Evolutionary conservation across 2,113 vertebrate genomes (phyloP).

Genomic region (Lanius collurio): DNA sequence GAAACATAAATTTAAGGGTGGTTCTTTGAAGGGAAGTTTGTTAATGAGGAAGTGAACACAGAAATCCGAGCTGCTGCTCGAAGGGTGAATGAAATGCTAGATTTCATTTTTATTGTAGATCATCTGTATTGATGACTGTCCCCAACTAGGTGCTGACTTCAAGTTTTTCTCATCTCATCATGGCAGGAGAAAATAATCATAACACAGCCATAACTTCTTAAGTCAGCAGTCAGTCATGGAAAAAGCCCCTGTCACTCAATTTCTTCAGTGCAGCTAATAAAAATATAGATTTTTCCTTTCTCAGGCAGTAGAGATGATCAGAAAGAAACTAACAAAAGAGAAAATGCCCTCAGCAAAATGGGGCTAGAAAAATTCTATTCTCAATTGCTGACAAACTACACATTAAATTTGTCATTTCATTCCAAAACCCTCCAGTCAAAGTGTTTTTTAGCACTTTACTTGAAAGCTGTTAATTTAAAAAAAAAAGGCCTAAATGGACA

Average conservation of each 20-base stretch:
- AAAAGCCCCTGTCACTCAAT: not conserved
- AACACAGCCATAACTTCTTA: not conserved
- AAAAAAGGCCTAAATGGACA: not conserved
- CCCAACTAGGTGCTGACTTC: not conserved
- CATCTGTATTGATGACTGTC: not conserved
- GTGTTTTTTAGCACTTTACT: not conserved
- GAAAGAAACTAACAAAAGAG: not conserved
- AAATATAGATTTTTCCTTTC: not conserved
- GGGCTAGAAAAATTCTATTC: not conserved
- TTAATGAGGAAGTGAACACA: conserved; percentile 4
- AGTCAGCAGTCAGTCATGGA: not conserved
- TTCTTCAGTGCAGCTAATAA: not conserved
- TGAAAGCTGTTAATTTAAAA: not conserved
- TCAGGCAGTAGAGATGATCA: not conserved
- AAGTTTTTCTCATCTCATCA: conserved; percentile 2
- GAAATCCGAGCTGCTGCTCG: not conserved
- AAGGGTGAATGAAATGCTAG: not conserved
- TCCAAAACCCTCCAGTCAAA: not conserved
- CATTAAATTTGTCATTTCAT: not conserved
- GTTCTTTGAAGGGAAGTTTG: not conserved
- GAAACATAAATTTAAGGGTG: not conserved
- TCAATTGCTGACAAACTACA: not conserved
- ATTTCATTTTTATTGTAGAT: not conserved
- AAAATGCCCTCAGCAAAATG: not conserved
- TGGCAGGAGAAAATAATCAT: not conserved